Evolutionary conservation across 2,113 vertebrate species (phyloP).

Genomic region (Albula goreensis): DNA sequence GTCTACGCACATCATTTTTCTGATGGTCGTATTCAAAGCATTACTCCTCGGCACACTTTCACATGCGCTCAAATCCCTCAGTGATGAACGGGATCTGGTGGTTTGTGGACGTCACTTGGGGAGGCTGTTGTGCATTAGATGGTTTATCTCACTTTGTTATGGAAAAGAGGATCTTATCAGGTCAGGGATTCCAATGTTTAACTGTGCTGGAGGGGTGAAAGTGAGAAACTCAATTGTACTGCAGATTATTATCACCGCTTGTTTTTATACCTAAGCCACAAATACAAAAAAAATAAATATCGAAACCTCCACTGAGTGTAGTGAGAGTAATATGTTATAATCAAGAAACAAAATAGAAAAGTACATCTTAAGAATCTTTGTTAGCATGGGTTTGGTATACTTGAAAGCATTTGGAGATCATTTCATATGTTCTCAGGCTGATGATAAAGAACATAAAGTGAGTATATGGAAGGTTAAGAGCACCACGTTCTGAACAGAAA

Average conservation of each 20-base stretch:
- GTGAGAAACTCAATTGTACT: not conserved
- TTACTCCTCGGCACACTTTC: not conserved
- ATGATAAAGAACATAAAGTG: not conserved
- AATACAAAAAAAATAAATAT: too few relatives aligned
- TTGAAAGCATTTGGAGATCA: not conserved
- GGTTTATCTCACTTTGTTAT: not conserved
- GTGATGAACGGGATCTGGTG: not conserved
- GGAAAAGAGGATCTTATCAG: not conserved
- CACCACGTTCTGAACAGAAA: not conserved
- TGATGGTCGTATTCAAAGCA: not conserved
- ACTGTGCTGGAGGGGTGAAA: not conserved
- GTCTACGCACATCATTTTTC: not conserved
- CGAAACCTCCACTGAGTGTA: too few relatives aligned
- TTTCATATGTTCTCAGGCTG: not conserved
- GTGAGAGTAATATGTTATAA: too few relatives aligned
- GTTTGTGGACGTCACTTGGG: not conserved
- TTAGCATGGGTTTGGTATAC: not conserved
- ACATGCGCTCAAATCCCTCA: not conserved
- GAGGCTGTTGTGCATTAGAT: not conserved
- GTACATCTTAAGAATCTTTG: not conserved
- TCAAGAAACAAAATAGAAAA: too few relatives aligned
- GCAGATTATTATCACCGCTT: not conserved
- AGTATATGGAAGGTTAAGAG: not conserved
- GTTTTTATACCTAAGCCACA: too few relatives aligned
- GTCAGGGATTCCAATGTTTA: not conserved